A percentile compares a stretch with the other conserved stretches of the same genome.
Evolutionary conservation across 2,888 invertebrate species (phyloP).

Genomic region (Leucophenga montana): DNA sequence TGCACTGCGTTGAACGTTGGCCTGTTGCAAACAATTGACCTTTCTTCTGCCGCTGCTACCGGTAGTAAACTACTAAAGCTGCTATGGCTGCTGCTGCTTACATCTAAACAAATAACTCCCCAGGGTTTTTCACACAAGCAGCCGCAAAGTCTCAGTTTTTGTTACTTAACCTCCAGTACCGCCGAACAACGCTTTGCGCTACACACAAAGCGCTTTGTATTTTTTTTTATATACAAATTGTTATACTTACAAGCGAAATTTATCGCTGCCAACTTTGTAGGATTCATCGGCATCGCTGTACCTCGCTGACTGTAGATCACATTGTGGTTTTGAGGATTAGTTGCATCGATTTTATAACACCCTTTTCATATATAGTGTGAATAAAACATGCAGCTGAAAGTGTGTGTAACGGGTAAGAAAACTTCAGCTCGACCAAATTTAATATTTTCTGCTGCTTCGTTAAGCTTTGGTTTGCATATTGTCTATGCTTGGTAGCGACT

Average conservation of each 20-base stretch:
- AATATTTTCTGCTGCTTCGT: no score
- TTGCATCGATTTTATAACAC: background rate
- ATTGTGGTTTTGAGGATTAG: background rate
- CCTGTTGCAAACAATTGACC: slow-evolving; percentile 63
- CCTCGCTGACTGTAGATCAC: background rate
- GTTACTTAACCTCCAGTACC: slow-evolving; percentile 22
- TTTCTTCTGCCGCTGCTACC: slow-evolving; percentile 62
- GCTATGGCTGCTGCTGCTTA: slow-evolving; percentile 25
- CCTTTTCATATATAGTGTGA: no score
- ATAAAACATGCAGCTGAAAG: no score
- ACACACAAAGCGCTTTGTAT: slow-evolving; percentile 48
- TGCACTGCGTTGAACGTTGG: slow-evolving; percentile 48
- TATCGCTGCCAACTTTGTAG: slow-evolving; percentile 53
- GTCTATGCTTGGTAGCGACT: background rate
- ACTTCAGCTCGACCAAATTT: no score
- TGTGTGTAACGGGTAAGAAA: no score
- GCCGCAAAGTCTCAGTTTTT: slow-evolving; percentile 27
- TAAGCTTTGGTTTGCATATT: background rate
- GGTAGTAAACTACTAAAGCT: background rate
- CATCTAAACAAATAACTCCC: slow-evolving; percentile 57
- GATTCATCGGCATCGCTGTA: slow-evolving; percentile 37
- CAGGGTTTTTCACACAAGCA: slow-evolving; percentile 52
- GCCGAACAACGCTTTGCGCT: slow-evolving; percentile 34
- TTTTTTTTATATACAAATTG: slow-evolving; percentile 68
- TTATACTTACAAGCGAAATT: slow-evolving; percentile 68